Percentiles rank a stretch among this genome's conserved stretches.
Evolutionary conservation across 2,797 vertebrate species (phyloP).

Genomic region (Synanceia verrucosa): DNA sequence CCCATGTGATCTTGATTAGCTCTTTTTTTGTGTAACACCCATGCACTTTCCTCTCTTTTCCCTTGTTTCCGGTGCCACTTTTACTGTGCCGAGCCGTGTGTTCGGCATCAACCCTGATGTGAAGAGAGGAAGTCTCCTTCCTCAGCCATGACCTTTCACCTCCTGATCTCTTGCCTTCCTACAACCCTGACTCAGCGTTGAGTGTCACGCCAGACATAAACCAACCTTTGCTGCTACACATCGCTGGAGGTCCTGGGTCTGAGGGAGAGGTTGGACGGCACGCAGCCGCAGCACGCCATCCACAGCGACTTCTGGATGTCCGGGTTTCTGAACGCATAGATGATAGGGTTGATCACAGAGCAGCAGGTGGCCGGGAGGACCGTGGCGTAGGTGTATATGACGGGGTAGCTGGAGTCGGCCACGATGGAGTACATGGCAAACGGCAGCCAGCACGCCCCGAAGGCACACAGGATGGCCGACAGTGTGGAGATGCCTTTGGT

Average conservation of each 20-base stretch:
- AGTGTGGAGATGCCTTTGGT: conserved; percentile 93
- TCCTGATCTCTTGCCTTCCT: background rate
- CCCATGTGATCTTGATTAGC: conserved; percentile 32
- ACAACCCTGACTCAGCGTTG: conserved; percentile 28
- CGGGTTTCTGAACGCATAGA: conserved; percentile 92
- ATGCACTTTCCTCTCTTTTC: conserved; percentile 8
- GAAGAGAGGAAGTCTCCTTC: conserved; percentile 28
- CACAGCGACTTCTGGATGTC: conserved; percentile 93
- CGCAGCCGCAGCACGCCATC: conserved; percentile 90
- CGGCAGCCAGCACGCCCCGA: conserved; percentile 92
- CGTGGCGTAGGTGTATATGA: conserved; percentile 89
- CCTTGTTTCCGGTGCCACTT: background rate
- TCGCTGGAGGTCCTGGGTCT: conserved; percentile 92
- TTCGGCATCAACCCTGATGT: conserved; percentile 17
- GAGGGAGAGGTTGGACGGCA: conserved; percentile 85
- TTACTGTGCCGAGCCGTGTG: conserved; percentile 21
- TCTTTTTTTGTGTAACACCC: conserved; percentile 26
- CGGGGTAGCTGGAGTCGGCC: conserved; percentile 89
- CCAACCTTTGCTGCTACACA: conserved; percentile 79
- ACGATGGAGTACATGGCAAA: conserved; percentile 91
- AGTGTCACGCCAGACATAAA: conserved; percentile 34
- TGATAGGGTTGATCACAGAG: conserved; percentile 92
- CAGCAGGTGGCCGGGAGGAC: conserved; percentile 90
- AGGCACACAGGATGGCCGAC: conserved; percentile 90
- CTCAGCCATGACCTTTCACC: background rate